phyloP scores from a whole-genome alignment of 2,113 vertebrate species.

The Cyanoramphus novaezelandiae region DNA sequence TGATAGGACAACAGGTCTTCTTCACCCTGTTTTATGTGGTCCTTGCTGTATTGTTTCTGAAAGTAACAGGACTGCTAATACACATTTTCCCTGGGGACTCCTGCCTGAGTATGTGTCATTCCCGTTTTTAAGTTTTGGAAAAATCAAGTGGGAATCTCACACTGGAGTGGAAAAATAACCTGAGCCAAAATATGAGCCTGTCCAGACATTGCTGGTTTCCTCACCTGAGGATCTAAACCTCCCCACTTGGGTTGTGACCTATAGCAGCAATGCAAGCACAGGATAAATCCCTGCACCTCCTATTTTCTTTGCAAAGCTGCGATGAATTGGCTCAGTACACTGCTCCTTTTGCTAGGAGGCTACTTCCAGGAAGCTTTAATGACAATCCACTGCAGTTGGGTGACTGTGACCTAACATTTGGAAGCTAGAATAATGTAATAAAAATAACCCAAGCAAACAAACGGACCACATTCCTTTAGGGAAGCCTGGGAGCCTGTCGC shows the following conservation, averaged over 20 bases:
- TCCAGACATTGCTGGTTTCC: rapidly evolving
- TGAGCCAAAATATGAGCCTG: neutral
- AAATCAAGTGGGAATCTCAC: neutral
- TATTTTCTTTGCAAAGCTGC: neutral
- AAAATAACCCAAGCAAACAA: neutral
- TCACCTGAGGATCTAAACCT: neutral
- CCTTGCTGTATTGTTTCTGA: neutral
- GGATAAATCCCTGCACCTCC: neutral
- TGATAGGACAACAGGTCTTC: neutral
- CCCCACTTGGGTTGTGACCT: neutral
- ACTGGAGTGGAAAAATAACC: neutral
- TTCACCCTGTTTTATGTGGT: neutral
- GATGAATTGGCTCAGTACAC: neutral
- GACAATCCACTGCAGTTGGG: rapidly evolving
- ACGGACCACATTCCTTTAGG: neutral
- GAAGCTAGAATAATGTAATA: neutral
- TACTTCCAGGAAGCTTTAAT: neutral
- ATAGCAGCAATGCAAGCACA: neutral
- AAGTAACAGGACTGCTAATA: neutral
- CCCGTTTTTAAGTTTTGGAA: neutral
- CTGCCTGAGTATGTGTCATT: neutral
- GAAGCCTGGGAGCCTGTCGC: neutral
- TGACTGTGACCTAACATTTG: neutral
- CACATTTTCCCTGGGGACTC: neutral
- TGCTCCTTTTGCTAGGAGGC: neutral